Percentiles rank a stretch among this genome's conserved stretches.
Conservation (phyloP, 2,797 vertebrate species). For the Euthynnus affinis region DNA sequence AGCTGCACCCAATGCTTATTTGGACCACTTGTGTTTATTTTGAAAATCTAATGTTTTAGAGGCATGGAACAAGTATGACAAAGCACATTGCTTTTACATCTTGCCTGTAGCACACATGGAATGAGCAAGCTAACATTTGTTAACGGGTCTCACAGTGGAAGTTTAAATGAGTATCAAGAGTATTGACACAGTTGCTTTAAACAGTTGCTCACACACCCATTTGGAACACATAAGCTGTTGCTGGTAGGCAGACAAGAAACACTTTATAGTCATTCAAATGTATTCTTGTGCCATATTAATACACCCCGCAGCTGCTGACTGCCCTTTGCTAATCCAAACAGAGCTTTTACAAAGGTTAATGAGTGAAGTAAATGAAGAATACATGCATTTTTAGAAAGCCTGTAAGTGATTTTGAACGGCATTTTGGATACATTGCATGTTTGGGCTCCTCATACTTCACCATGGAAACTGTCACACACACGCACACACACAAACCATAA, state of each 20-base stretch:
- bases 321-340: slow-evolving; percentile 12
- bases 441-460: background rate
- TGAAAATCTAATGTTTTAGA: background rate
- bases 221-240: slow-evolving; percentile 52
- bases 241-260: slow-evolving; percentile 38
- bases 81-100: background rate
- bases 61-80: background rate
- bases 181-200: slow-evolving; percentile 65
- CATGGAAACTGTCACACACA: slow-evolving; percentile 8
- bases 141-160: slow-evolving; percentile 29
- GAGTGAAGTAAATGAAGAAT: background rate
- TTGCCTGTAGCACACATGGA: background rate
- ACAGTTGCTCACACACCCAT: slow-evolving; percentile 64
- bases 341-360: background rate
- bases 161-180: slow-evolving; percentile 24
- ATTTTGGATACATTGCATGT: background rate
- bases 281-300: background rate
- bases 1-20: background rate
- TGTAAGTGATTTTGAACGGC: background rate
- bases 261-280: slow-evolving; percentile 35
- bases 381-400: background rate
- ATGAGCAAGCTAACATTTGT: slow-evolving; percentile 32
- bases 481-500: slow-evolving; percentile 12
- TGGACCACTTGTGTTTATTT: background rate
- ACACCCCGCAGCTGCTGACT: slow-evolving; percentile 17